Conservation (phyloP, 92 coral and sea anemone genomes). For the Palythoa grandiflora region DNA sequence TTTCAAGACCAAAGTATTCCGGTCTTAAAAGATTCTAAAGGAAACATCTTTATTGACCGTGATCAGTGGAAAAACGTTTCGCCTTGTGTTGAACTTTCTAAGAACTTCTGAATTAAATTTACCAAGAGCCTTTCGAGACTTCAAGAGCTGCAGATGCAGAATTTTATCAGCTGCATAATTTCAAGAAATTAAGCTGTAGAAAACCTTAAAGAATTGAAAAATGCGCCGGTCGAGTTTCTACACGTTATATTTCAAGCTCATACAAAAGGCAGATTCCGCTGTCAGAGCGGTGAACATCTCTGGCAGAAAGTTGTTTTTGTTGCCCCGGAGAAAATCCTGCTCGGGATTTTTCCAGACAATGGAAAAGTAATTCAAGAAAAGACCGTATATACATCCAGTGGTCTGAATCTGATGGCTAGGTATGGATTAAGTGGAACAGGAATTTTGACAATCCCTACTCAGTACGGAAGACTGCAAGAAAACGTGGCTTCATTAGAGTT, state of each 20-base stretch:
- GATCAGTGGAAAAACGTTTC: constrained; percentile 60
- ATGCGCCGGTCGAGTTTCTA: background rate
- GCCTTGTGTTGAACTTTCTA: too few relatives aligned
- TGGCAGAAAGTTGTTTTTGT: constrained; percentile 43
- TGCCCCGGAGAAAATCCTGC: too few relatives aligned
- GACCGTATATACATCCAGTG: constrained; percentile 22
- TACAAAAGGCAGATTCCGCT: constrained; percentile 8
- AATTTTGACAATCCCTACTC: constrained; percentile 16
- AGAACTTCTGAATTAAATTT: too few relatives aligned
- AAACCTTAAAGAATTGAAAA: background rate
- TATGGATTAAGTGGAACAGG: too few relatives aligned
- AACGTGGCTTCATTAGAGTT: constrained; percentile 31
- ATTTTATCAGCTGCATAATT: constrained; percentile 42
- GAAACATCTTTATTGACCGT: too few relatives aligned
- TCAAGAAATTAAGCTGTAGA: constrained; percentile 47
- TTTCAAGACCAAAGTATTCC: too few relatives aligned
- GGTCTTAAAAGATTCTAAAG: too few relatives aligned
- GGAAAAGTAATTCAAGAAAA: too few relatives aligned
- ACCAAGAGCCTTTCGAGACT: constrained; percentile 54
- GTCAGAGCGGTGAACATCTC: too few relatives aligned
- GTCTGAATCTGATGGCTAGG: constrained; percentile 36
- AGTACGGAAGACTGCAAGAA: constrained; percentile 24
- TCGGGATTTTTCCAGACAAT: too few relatives aligned
- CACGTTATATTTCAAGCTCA: constrained; percentile 25
- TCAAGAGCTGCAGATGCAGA: constrained; percentile 60